Base-by-base conservation (phyloP, 2,888 invertebrate genomes). In the Nomada flava region DNA sequence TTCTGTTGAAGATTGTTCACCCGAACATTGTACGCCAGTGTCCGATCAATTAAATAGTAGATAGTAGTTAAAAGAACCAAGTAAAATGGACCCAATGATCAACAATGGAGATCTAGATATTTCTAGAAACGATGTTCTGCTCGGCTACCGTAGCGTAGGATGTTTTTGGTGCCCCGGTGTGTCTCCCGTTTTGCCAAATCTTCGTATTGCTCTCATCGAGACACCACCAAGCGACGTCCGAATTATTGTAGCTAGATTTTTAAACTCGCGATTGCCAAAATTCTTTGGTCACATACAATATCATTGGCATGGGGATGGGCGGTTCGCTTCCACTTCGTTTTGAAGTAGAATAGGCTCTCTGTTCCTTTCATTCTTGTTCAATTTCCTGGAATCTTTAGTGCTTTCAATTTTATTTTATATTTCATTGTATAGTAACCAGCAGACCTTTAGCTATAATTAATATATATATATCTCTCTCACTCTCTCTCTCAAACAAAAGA, bases 81-180 rank as follows among this genome's bases (percentile, higher is more conserved):
- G 42, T 53, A 3, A 26, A 50, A 64, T 42, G 52, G 52, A 76
- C 44, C 62, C 1, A 15, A 7, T 29, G 55, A 65, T 70, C 29
- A 75, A 62, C 23, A 15, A 4, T 9, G 23, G 10, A 7, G 11
- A 62, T 13, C 2, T 52, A 44, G 18, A 52, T 59, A 10, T 68
- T 80, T 23, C 44, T 55, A 67, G 4, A 13, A 53, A 5, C 15
- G 42, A 15, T 74, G 67, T 77, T 78, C 63, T 62, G 47, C 52
- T 50, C 20, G 70, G 74, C 65, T 79, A 70, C 26, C 50, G 55
- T 71, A 18, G 55, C 50, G 42, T 79, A 84, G 80, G 75, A 70
- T 84, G 73, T 88, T 80, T 88, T 79, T 83, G 75, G 74, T 84
- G 78, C 57, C 77, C 82, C 68, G 62, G 70, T 85, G 83, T 88